Evolutionary conservation across 2,113 vertebrate species (phyloP).

Genomic region (Kryptolebias marmoratus): DNA sequence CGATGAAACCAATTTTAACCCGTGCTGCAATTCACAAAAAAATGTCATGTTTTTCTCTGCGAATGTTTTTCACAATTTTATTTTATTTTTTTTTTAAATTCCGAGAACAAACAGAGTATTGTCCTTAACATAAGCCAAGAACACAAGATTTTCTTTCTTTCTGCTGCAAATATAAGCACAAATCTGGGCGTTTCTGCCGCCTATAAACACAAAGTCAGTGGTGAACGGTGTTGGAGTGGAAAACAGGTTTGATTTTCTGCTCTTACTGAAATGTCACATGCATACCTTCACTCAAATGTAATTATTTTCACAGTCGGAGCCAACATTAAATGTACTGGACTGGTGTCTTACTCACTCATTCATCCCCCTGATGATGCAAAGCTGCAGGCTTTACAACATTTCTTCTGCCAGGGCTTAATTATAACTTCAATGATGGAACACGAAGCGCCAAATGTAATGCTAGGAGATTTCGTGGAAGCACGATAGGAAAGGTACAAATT

Average conservation of each 20-base stretch:
- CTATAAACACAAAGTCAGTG: slow-evolving; percentile 32
- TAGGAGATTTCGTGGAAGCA: slow-evolving; percentile 31
- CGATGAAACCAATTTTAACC: not conserved
- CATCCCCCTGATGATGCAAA: slow-evolving; percentile 61
- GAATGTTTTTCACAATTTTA: not conserved
- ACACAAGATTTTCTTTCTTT: not conserved
- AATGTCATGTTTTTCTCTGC: not conserved
- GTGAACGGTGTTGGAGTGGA: slow-evolving; percentile 33
- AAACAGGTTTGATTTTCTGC: slow-evolving; percentile 53
- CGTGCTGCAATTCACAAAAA: not conserved
- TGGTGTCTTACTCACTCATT: slow-evolving; percentile 52
- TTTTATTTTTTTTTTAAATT: not conserved
- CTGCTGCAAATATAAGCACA: slow-evolving; percentile 30
- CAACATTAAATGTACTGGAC: slow-evolving; percentile 64
- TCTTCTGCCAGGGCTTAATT: slow-evolving; percentile 53
- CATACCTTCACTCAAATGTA: slow-evolving; percentile 65
- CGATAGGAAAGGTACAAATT: no score
- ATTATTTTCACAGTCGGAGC: slow-evolving; percentile 73
- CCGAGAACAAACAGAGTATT: not conserved
- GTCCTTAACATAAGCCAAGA: not conserved
- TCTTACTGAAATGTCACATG: slow-evolving; percentile 84
- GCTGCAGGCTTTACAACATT: slow-evolving; percentile 38
- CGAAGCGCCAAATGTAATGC: slow-evolving; percentile 48
- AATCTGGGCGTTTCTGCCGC: slow-evolving; percentile 22
- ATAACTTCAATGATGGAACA: slow-evolving; percentile 47